These are phyloP conservation scores for Sebastes fasciatus DNA, from an alignment of 2,113 vertebrate species.

Conservation along the genomic window DNA sequence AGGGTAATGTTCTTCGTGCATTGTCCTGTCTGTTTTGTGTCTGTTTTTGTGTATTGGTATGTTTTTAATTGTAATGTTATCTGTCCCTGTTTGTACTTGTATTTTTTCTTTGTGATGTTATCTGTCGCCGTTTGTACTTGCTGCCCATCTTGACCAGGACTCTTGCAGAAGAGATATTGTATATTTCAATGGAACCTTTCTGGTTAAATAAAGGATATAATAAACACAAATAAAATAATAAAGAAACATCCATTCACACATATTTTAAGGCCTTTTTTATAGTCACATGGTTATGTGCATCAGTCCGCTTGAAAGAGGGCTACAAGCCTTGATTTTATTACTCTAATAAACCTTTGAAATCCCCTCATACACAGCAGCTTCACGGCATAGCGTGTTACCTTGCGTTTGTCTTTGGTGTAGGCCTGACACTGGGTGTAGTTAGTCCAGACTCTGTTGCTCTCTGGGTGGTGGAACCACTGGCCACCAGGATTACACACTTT, in stretches of 20 bases:
- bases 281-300: background rate
- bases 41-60: too few relatives aligned
- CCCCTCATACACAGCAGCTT: background rate
- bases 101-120: too few relatives aligned
- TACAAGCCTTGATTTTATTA: background rate
- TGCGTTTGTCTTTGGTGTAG: slow-evolving; percentile 72
- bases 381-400: slow-evolving; percentile 64
- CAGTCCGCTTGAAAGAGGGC: background rate
- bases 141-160: too few relatives aligned
- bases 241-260: too few relatives aligned
- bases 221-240: too few relatives aligned
- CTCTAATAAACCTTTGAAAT: background rate
- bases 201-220: too few relatives aligned
- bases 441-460: slow-evolving; percentile 84
- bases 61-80: too few relatives aligned
- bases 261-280: background rate
- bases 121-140: too few relatives aligned
- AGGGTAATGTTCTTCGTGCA: background rate
- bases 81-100: too few relatives aligned
- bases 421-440: slow-evolving; percentile 85
- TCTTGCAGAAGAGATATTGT: too few relatives aligned
- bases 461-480: slow-evolving; percentile 86
- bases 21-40: background rate
- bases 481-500: slow-evolving; percentile 85
- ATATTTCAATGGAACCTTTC: too few relatives aligned